Percentiles rank a stretch among this genome's conserved stretches.
Evolutionary conservation across 2,797 vertebrate genomes (phyloP).

Genomic region (Balearica regulorum): DNA sequence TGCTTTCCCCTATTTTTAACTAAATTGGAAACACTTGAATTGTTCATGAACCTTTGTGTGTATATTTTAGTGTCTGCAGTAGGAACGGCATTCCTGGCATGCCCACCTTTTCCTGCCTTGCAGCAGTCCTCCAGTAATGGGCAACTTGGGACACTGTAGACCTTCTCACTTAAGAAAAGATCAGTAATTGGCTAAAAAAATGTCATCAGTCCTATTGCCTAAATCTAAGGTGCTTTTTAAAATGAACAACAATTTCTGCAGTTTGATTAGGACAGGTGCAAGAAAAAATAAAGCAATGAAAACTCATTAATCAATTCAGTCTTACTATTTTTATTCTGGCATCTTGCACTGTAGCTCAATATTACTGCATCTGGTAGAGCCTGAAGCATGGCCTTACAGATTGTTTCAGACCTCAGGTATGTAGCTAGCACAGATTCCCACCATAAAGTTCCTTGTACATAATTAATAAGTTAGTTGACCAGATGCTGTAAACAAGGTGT

Average conservation of each 20-base stretch:
- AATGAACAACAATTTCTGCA: not conserved
- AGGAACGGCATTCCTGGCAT: not conserved
- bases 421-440: not conserved
- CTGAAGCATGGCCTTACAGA: not conserved
- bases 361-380: not conserved
- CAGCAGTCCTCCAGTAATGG: not conserved
- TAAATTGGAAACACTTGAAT: not conserved
- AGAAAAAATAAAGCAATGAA: not conserved
- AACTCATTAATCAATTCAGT: not conserved
- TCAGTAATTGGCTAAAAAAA: not conserved
- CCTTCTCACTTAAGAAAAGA: not conserved
- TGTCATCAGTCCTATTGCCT: not conserved
- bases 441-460: not conserved
- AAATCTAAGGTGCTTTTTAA: not conserved
- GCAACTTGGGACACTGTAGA: not conserved
- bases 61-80: not conserved
- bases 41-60: not conserved
- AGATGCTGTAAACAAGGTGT: not conserved
- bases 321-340: not conserved
- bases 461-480: not conserved
- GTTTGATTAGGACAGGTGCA: not conserved
- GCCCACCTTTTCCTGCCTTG: not conserved
- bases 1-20: not conserved
- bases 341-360: not conserved
- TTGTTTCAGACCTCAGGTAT: not conserved